Evolutionary conservation across 2,888 invertebrate species (phyloP).

Genomic region (Nebria brevicollis): DNA sequence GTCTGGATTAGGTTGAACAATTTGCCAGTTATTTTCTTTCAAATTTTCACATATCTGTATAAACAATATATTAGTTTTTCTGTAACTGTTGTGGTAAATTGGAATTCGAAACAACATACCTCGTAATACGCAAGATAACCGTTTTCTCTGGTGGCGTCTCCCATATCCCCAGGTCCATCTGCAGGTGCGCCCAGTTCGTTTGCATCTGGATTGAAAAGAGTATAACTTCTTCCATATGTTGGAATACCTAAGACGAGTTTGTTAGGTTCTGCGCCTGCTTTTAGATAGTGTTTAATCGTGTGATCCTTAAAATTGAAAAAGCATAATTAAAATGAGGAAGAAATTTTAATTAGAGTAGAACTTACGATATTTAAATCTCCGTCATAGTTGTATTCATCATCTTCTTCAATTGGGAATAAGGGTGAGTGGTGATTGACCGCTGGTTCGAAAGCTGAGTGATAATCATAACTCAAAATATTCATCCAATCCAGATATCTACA

Average conservation of each 20-base stretch:
- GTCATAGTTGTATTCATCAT: constrained; percentile 88
- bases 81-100: neutral
- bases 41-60: constrained; percentile 86
- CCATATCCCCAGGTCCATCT: constrained; percentile 90
- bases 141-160: constrained; percentile 90
- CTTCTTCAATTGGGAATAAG: constrained; percentile 81
- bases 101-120: constrained; percentile 63
- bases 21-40: constrained; percentile 81
- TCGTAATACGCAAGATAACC: constrained; percentile 94
- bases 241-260: constrained; percentile 89
- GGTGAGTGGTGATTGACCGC: constrained; percentile 93
- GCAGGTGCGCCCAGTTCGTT: constrained; percentile 88
- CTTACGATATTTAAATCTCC: constrained; percentile 89
- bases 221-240: constrained; percentile 90
- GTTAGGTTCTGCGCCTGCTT: constrained; percentile 80
- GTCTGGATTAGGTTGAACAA: constrained; percentile 81
- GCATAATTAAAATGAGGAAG: neutral
- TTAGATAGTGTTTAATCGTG: constrained; percentile 83
- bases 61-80: constrained; percentile 4
- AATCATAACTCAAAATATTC: constrained; percentile 91
- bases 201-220: constrained; percentile 85
- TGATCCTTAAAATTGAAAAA: constrained; percentile 54
- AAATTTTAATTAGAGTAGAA: neutral
- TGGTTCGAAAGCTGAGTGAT: constrained; percentile 91
- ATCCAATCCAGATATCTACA: constrained; percentile 88